A percentile compares a stretch with the other conserved stretches of the same genome.
Conservation (phyloP, 1,140 invertebrate genomes). For the Calliopsis andreniformis region DNA sequence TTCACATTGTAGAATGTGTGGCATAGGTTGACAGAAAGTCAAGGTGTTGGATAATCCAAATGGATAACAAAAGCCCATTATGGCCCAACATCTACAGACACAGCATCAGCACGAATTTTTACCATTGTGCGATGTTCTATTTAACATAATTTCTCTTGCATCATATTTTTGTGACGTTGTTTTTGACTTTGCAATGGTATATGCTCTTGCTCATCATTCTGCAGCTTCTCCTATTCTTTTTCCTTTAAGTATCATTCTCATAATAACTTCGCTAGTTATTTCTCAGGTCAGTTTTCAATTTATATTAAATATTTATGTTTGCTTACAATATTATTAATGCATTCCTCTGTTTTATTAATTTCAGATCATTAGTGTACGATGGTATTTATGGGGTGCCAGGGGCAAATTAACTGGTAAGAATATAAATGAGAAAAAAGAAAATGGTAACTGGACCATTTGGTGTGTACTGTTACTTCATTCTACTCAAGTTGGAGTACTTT, state of each 20-base stretch:
- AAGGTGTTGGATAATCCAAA: conserved; percentile 75
- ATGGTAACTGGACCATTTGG: conserved; percentile 75
- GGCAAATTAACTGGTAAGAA: conserved; percentile 72
- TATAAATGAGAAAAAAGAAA: conserved; percentile 67
- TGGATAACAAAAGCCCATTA: conserved; percentile 80
- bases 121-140: conserved; percentile 93
- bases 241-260: conserved; percentile 85
- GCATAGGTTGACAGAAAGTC: conserved; percentile 32
- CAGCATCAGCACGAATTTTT: conserved; percentile 86
- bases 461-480: conserved; percentile 87
- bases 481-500: conserved; percentile 91
- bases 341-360: conserved; percentile 22
- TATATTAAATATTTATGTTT: conserved; percentile 11
- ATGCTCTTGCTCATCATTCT: conserved; percentile 87
- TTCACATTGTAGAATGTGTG: conserved; percentile 28
- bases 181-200: conserved; percentile 92
- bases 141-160: conserved; percentile 95
- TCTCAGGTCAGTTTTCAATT: conserved; percentile 84
- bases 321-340: not conserved
- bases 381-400: conserved; percentile 80
- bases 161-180: conserved; percentile 95
- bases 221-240: conserved; percentile 83
- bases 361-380: conserved; percentile 77
- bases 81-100: conserved; percentile 78
- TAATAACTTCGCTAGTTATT: conserved; percentile 87